Base-by-base conservation (phyloP, 2,113 vertebrate genomes). In the Sardina pilchardus region DNA sequence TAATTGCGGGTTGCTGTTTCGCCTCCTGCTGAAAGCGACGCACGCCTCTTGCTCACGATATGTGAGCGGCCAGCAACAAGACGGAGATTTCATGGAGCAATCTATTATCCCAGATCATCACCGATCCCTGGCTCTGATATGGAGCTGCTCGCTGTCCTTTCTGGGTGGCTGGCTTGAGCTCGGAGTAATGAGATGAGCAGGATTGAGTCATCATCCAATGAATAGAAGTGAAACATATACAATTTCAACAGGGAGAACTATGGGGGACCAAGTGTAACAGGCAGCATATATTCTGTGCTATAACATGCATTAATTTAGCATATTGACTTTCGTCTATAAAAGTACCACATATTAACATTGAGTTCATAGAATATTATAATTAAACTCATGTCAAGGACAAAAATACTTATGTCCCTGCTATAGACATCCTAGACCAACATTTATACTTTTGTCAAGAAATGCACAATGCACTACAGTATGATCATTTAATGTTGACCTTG, bases 161-260 rank as follows among this genome's bases (percentile, higher is more conserved):
- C 50, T 82, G 85, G 50, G 83, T 84, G 44, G 84, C 10, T 86
- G 81, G 81, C 56, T 83, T 87, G 80, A 85, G 36, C 83, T 82
- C 16, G 39, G 16, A 82, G 78, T 83, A 85, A 85, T 84, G 75
- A 83, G 81, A 67, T 82, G 36, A 82, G 39, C 80, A 16, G 26
- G 21, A 75, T 48, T 56, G 83, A 85, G 59, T 83, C 48, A 48
- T 84, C 83, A 84, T 86, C 36, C 30, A 34, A 12, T 78, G 71
- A 30, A 36, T 34, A 78, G 14, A n/a, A n/a, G 34, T 34, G 36
- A 12, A 78, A 78, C 36, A 17, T 9, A 3, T 34, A 16, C 30
- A 78, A 14, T 75, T 75, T 34, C 30, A 67, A 10, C n/a, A 67
- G 19, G 71, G 34, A 17, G 10, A 78, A 78, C 26, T 6, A 26